Base-by-base conservation (phyloP, 2,888 invertebrate genomes). In the Graphium colonna region DNA sequence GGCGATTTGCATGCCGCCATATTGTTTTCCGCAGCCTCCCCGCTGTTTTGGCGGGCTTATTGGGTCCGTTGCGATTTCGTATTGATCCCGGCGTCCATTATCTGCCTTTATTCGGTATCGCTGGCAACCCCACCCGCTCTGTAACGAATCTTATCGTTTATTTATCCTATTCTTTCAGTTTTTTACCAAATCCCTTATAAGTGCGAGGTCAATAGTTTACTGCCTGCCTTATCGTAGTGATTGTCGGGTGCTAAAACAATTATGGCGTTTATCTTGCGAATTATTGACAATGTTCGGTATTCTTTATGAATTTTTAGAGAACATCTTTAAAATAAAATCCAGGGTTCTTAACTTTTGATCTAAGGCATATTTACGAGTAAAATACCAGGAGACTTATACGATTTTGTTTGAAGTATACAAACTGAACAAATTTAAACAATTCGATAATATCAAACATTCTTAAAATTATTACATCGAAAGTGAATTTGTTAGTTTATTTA, bases 1-100 rank as follows among this genome's bases (percentile, higher is more conserved):
- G 75, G 85, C 82, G 87, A 89, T 89, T 89, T 89, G 88, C 88
- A 89, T 89, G 89, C 88, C 86, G 88, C 88, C 88, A 88, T 89
- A 86, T 85, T 88, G 88, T 82, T 83, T 82, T 76, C 80, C 71
- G 66, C 70, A 73, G 75, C 65, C 78, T 75, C 84, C 86, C 88
- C 79, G 82, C 81, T 81, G 84, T 82, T 85, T 84, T 79, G 84
- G 81, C 79, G 71, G 78, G 88, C 84, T 88, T 88, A 89, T 88
- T 88, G 88, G 88, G 86, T 87, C 84, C 81, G 82, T 71, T 81
- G 84, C 88, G 87, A 89, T 88, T 87, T 85, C 83, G 86, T 88
- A 89, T 89, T 86, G 88, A 88, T 89, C 84, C 82, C 75, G 76
- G 71, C 79, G 84, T 86, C 85, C 85, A 86, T 88, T 87, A 88